These are phyloP conservation scores for Ianthella basta DNA, from an alignment of 37 sponge, comb jelly and placozoan species.

Conservation along the genomic window DNA sequence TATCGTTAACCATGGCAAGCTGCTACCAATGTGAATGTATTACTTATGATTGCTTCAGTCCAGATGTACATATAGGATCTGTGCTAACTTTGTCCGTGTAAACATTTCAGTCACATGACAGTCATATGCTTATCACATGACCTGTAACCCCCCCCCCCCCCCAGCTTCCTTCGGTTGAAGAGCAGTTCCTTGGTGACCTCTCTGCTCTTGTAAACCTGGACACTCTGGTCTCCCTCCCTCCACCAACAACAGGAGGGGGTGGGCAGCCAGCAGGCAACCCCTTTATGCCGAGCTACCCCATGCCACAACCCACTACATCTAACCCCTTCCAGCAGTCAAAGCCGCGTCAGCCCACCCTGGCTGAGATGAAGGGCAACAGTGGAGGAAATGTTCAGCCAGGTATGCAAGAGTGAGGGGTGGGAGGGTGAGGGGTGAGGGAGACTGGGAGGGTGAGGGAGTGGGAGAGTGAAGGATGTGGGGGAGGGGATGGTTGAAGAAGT, in stretches of 20 bases:
- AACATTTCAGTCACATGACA: too few relatives aligned
- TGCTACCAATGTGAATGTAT: too few relatives aligned
- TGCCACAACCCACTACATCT: neutral
- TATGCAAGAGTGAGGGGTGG: too few relatives aligned
- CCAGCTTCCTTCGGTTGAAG: constrained; percentile 58
- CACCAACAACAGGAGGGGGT: constrained; percentile 12
- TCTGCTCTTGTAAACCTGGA: constrained; percentile 82
- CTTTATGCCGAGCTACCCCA: constrained; percentile 24
- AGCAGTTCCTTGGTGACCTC: constrained; percentile 76
- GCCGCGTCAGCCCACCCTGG: constrained; percentile 20
- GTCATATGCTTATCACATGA: too few relatives aligned
- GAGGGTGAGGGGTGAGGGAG: too few relatives aligned
- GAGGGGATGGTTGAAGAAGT: too few relatives aligned
- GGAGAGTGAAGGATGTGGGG: too few relatives aligned
- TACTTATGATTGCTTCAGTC: too few relatives aligned
- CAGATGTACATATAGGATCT: too few relatives aligned
- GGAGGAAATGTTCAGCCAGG: neutral
- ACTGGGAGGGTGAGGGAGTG: neutral
- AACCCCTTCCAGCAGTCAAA: constrained; percentile 27
- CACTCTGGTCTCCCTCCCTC: constrained; percentile 36
- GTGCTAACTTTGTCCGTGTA: too few relatives aligned
- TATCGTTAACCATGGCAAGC: too few relatives aligned
- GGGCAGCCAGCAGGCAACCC: neutral
- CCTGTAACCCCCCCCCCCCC: too few relatives aligned
- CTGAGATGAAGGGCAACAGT: neutral